Evolutionary conservation across 2,113 vertebrate genomes (phyloP), one percentile per base, ranked within the genome.

Genomic region (Nothoprocta perdicaria): DNA sequence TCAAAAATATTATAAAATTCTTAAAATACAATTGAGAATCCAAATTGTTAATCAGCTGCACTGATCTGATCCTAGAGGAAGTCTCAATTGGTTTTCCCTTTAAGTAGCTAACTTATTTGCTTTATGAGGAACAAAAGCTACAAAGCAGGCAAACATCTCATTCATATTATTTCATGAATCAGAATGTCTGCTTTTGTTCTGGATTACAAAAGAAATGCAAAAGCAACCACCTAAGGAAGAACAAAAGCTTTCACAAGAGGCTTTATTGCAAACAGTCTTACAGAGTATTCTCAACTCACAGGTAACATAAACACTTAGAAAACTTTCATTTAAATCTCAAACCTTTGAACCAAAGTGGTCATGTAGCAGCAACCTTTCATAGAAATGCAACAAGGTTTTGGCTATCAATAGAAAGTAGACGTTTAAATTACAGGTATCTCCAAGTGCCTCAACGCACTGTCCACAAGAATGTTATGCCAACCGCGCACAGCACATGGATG

Each of bases 231-330:
- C 16, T 23, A 12, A 87, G 76, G 29, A 53, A 87, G 57, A 35
- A 80, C 45, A 58, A 94, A 92, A 88, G 17, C 90, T 91, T 95
- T 89, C 85, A 95, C 92, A 55, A 93, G 83, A 96, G 95, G 96
- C 95, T 97, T 98, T 98, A 98, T 98, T 98, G 97, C 97, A 97
- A 98, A 96, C 96, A 97, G 96, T 97, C 96, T 96, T 97, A 97
- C 90, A 98, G 95, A 96, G 96, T 95, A 91, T 97, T 94, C 95
- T 95, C 96, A 95, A 97, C 15, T 88, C 17, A 41, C 66, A 96
- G 43, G 97, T 97, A 95, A 96, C 96, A 57, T 94, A 97, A 98
- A 97, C 92, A 92, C 95, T 96, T 95, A 97, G 93, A 97, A 98
- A 96, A 97, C 45, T 31, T 96, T 80, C 95, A 94, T 96, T 96